A percentile compares a stretch with the other conserved stretches of the same genome.
phyloP scores from a whole-genome alignment of 2,797 vertebrate genomes.

The Dryobates pubescens region DNA sequence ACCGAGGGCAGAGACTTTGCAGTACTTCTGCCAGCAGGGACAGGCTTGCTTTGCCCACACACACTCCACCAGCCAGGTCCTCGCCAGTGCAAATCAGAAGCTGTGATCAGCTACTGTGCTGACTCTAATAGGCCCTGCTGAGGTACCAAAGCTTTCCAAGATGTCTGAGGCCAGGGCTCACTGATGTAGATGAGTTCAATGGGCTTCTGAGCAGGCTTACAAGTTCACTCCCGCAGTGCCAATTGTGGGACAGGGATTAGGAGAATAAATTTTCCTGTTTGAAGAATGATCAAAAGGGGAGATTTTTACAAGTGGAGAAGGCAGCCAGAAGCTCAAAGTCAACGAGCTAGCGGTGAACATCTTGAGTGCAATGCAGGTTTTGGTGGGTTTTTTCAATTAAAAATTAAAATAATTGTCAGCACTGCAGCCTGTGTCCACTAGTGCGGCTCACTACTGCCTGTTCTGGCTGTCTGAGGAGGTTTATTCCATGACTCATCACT shows the following conservation, averaged over 20 bases:
- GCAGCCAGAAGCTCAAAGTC: slow-evolving; percentile 22
- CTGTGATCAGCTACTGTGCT: not conserved
- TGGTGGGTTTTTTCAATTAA: not conserved
- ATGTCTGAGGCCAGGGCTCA: not conserved
- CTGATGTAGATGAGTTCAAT: not conserved
- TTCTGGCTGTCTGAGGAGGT: not conserved
- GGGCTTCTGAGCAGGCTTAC: not conserved
- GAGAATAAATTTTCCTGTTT: not conserved
- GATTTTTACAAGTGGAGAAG: not conserved
- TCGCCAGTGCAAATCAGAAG: not conserved
- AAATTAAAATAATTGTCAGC: not conserved
- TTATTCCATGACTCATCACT: not conserved
- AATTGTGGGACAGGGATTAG: not conserved
- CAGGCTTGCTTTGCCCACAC: not conserved
- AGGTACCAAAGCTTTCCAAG: slow-evolving; percentile 7
- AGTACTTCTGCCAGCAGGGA: not conserved
- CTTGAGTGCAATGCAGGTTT: accelerated
- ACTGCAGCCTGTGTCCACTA: not conserved
- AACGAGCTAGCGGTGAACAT: not conserved
- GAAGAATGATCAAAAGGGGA: slow-evolving; percentile 6
- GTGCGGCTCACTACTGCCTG: not conserved
- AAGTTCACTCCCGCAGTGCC: not conserved
- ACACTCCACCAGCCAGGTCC: not conserved
- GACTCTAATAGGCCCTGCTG: not conserved
- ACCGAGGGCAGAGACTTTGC: not conserved